phyloP scores from a whole-genome alignment of 2,113 vertebrate species.

The Maccullochella peelii region DNA sequence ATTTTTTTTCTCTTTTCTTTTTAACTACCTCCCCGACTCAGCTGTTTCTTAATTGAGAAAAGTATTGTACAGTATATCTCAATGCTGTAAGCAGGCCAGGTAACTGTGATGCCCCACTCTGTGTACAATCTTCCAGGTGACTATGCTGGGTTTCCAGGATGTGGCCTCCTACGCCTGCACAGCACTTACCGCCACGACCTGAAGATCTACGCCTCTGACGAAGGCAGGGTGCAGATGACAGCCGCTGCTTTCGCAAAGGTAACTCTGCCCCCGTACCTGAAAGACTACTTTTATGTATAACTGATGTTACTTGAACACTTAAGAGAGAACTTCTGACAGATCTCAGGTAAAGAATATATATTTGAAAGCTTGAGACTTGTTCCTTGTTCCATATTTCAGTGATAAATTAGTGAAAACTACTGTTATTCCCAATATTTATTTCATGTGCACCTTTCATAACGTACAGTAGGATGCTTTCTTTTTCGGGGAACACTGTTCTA shows the following conservation, averaged over 20 bases:
- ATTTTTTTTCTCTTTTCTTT: not conserved
- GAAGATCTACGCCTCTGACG: slow-evolving; percentile 98
- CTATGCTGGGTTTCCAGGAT: slow-evolving; percentile 98
- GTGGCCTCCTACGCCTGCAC: slow-evolving; percentile 95
- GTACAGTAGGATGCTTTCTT: not conserved
- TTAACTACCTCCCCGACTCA: slow-evolving; percentile 2
- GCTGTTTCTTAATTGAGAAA: not conserved
- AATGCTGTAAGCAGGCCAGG: not conserved
- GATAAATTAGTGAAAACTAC: not conserved
- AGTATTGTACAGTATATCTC: not conserved
- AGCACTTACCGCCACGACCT: slow-evolving; percentile 98
- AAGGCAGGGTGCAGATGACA: slow-evolving; percentile 98
- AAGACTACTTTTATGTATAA: not conserved
- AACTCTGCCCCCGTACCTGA: not conserved
- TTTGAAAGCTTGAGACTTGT: not conserved
- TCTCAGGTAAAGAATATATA: not conserved
- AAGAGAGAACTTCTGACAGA: not conserved
- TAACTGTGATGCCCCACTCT: slow-evolving; percentile 7
- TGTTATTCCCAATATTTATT: too few species aligned
- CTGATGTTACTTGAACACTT: not conserved
- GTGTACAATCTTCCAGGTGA: slow-evolving; percentile 85
- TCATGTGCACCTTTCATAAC: not conserved
- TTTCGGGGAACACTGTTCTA: not conserved
- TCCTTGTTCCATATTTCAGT: not conserved
- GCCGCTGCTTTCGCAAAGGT: slow-evolving; percentile 99